Base-by-base conservation (phyloP, 2,113 vertebrate genomes). In the Catharus bicknelli region DNA sequence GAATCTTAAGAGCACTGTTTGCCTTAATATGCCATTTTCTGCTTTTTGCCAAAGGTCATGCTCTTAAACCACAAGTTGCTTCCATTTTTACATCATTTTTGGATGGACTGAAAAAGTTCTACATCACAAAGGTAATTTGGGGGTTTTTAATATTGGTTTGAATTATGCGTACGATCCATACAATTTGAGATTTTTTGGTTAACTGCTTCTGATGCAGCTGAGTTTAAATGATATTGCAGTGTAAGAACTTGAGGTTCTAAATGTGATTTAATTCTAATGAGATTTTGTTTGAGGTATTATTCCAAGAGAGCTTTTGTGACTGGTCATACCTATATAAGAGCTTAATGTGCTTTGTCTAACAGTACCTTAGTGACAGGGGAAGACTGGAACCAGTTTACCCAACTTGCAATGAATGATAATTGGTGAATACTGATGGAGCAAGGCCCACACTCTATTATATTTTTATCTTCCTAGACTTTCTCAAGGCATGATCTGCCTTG, bases 71-170 rank as follows among this genome's bases (percentile, higher is more conserved):
- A 97, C 99, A 99, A 98, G 99, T 99, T 96, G 99, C 99, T 88
- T 99, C 99, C 82, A 98, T 99, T 96, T 99, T 99, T 98, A 99
- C 99, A 30, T 99, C 99, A 23, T 99, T 99, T 98, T 96, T 99
- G 97, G 99, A 99, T 76, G 99, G 99, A 66, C 95, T 99, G 97
- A 99, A 99, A 98, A 99, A 98, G 93, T 99, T 99, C 97, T 99
- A 99, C 98, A 99, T 99, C 97, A 99, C 99, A 81, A 99, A 99
- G 99, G 99, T 99, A 98, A 96, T 86, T 91, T 83, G n/a, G 67
- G 58, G 6, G 11, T 16, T 91, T 90, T 91, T 89, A 66, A 64
- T 78, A 58, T 29, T 51, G 30, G 67, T 83, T 80, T 73, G 58
- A 78, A 58, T 32, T 69, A 90, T 86, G 77, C 43, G 29, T 81